Base-by-base conservation (phyloP, 2,888 invertebrate species). In the Melinaea marsaeus region DNA sequence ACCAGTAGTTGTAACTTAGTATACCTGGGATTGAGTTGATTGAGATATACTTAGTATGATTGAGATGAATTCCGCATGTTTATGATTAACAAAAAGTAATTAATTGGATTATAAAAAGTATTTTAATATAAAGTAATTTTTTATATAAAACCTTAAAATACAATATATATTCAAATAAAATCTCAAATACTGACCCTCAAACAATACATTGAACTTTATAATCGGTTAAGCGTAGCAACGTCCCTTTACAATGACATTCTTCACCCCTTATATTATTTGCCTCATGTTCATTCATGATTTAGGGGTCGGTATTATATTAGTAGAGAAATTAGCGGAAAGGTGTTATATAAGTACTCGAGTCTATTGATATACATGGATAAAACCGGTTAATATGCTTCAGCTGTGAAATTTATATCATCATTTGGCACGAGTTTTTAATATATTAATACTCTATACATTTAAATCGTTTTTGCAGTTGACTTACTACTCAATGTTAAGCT, bases 301-400 rank as follows among this genome's bases (percentile, higher is more conserved):
- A 81, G 86, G 86, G 78, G 72, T 67, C 72, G 67, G 76, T 79
- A 84, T 86, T 86, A 83, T 86, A 80, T 84, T 84, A 84, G 81
- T 81, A 83, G 76, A 72, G 74, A 87, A 87, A 89, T 90, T 89
- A 89, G 86, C 83, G 82, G 80, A 87, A 88, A 89, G 90, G 90
- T 90, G 90, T 80, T 80, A 85, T 74, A 77, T 83, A 84, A 81
- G 79, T 78, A 80, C 85, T 84, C 81, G 69, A 82, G 75, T 73
- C 77, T 81, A 87, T 87, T 86, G 85, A 83, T 77, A 77, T 72
- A 75, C 84, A 84, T 83, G 85, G 82, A 80, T 79, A 71, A 75
- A 83, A 83, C 82, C 81, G 77, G 85, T 81, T 75, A 69, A 67
- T 32, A 22, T 32, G 51, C 51, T 51, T 51, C 51, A 51, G 51